These are phyloP conservation scores for Ammodytes dubius DNA, from an alignment of 2,113 vertebrate genomes.

Conservation along the genomic window DNA sequence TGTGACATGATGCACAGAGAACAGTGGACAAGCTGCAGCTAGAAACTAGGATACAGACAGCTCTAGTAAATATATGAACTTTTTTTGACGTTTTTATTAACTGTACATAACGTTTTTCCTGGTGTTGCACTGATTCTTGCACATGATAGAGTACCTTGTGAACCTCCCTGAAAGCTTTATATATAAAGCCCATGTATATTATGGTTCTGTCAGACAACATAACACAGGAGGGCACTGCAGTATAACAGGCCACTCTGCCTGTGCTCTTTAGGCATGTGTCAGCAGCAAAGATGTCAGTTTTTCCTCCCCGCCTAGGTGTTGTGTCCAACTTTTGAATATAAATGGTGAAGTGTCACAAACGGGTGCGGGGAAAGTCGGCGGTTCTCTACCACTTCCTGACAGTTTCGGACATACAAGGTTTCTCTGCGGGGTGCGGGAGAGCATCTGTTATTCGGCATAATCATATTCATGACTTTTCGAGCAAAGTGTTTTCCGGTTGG, in stretches of 20 bases:
- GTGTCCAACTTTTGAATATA: conserved; percentile 28
- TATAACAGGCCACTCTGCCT: not conserved
- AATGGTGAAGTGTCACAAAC: conserved; percentile 36
- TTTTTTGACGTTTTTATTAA: conserved; percentile 20
- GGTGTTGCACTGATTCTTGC: not conserved
- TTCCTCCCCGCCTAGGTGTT: no score
- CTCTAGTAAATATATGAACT: not conserved
- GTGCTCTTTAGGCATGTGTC: not conserved
- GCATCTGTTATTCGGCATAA: conserved; percentile 72
- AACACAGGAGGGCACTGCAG: not conserved
- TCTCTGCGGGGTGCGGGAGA: conserved; percentile 19
- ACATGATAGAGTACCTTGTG: not conserved
- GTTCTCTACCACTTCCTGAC: conserved; percentile 17
- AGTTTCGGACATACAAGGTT: conserved; percentile 25
- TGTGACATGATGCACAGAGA: conserved; percentile 14
- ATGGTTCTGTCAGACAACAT: not conserved
- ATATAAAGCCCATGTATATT: not conserved
- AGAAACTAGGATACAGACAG: not conserved
- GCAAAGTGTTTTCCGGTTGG: conserved; percentile 58
- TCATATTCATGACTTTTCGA: conserved; percentile 80
- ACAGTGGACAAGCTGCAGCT: not conserved
- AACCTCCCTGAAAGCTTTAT: not conserved
- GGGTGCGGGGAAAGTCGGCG: conserved; percentile 9
- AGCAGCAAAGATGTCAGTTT: not conserved
- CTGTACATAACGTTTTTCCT: not conserved